phyloP scores from a whole-genome alignment of 2,797 vertebrate genomes.

The Chiropotes sagulatus region DNA sequence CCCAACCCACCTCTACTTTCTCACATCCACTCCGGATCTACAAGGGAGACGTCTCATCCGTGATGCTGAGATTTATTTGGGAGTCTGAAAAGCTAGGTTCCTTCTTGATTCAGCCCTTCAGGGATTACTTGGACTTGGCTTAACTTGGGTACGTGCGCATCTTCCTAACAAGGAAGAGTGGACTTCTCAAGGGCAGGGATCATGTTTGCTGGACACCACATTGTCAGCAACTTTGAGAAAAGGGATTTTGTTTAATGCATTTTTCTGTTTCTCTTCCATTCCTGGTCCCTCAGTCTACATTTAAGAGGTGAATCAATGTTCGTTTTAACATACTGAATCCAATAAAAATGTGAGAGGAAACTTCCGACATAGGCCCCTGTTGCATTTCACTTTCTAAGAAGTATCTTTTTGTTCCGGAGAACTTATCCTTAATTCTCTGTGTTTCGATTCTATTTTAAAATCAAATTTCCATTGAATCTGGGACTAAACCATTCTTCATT shows the following conservation, averaged over 20 bases:
- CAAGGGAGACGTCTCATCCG: neutral
- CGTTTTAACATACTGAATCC: neutral
- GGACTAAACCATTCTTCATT: conserved; percentile 53
- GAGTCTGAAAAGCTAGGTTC: neutral
- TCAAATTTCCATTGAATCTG: conserved; percentile 47
- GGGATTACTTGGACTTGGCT: neutral
- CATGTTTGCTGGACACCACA: neutral
- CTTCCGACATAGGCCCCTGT: neutral
- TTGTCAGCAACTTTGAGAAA: neutral
- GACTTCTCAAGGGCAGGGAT: neutral
- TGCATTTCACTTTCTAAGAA: conserved; percentile 19
- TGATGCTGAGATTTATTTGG: neutral
- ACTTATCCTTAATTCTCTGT: conserved; percentile 31
- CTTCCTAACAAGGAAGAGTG: neutral
- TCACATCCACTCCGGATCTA: neutral
- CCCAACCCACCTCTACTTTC: neutral
- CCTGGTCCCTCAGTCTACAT: neutral
- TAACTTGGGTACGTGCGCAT: neutral
- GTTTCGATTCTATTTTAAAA: conserved; percentile 56
- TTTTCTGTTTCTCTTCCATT: conserved; percentile 44
- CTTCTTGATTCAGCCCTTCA: neutral
- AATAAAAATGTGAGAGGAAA: conserved; percentile 7
- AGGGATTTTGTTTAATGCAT: neutral
- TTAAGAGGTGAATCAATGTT: neutral
- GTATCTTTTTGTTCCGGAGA: conserved; percentile 37